Conservation (phyloP, 2,797 vertebrate genomes). For the Thripadectes ignobilis region DNA sequence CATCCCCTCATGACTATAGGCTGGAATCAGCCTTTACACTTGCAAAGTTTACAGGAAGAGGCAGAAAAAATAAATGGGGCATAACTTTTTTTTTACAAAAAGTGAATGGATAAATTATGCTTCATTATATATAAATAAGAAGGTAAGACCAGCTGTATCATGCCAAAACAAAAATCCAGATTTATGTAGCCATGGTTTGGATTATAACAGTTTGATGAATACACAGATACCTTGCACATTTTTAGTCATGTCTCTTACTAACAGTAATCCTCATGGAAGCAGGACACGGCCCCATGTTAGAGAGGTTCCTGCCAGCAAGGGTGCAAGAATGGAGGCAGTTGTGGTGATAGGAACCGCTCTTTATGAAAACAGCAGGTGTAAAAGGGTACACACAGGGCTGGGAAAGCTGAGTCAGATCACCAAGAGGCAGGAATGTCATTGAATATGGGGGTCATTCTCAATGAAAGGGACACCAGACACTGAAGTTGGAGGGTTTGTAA, state of each 20-base stretch:
- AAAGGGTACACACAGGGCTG: not conserved
- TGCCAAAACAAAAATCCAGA: not conserved
- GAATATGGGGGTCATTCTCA: not conserved
- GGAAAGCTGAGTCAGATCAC: not conserved
- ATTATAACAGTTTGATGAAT: not conserved
- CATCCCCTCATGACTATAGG: not conserved
- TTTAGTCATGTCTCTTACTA: not conserved
- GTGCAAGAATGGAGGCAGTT: not conserved
- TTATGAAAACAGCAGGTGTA: not conserved
- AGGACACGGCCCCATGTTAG: not conserved
- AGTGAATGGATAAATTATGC: not conserved
- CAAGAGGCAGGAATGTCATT: accelerated
- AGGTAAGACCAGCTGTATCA: not conserved
- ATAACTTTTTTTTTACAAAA: not conserved
- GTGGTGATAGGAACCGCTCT: not conserved
- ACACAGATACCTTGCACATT: not conserved
- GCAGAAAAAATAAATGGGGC: not conserved
- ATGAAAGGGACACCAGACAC: not conserved
- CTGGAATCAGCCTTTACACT: not conserved
- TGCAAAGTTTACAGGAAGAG: not conserved
- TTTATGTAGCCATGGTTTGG: not conserved
- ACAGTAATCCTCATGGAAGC: not conserved
- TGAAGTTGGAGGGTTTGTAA: not conserved
- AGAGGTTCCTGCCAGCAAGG: not conserved
- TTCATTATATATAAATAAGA: not conserved